Percentiles rank a stretch among this genome's conserved stretches.
Evolutionary conservation across 2,797 vertebrate genomes (phyloP).

Genomic region (Pangasius mekongensis): DNA sequence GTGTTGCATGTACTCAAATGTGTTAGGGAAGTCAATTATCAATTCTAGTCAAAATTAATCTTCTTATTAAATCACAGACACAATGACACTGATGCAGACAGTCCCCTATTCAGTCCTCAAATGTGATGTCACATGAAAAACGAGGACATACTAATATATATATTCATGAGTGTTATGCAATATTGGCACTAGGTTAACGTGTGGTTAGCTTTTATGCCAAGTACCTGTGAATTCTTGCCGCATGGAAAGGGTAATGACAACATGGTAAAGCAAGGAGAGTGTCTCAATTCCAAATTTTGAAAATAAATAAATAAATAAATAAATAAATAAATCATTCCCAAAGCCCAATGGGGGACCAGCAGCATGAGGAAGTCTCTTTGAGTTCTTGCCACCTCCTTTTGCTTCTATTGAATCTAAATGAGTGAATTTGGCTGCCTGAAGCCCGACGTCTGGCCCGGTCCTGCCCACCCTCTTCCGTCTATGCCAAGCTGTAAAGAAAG

Average conservation of each 20-base stretch:
- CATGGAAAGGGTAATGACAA: not conserved
- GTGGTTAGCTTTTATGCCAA: not conserved
- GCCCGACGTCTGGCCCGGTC: conserved; percentile 70
- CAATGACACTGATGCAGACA: not conserved
- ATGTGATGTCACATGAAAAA: not conserved
- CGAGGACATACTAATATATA: not conserved
- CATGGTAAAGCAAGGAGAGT: not conserved
- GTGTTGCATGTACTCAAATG: not conserved
- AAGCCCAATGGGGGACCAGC: not conserved
- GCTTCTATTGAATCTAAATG: conserved; percentile 79
- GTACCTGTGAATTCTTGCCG: not conserved
- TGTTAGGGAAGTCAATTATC: not conserved
- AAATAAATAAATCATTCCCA: not conserved
- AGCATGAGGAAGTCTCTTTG: conserved; percentile 39
- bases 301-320: too few relatives aligned
- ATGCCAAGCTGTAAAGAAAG: conserved; percentile 45
- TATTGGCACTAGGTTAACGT: not conserved
- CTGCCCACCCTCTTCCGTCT: conserved; percentile 17
- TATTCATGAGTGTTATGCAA: not conserved
- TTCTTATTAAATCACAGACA: not conserved
- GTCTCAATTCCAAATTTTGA: conserved; percentile 1
- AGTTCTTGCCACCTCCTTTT: conserved; percentile 35
- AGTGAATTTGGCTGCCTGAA: conserved; percentile 81
- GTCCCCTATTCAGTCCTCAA: not conserved
- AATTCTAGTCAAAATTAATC: not conserved